Conservation (phyloP, 2,797 vertebrate genomes). For the Serranus cabrilla region DNA sequence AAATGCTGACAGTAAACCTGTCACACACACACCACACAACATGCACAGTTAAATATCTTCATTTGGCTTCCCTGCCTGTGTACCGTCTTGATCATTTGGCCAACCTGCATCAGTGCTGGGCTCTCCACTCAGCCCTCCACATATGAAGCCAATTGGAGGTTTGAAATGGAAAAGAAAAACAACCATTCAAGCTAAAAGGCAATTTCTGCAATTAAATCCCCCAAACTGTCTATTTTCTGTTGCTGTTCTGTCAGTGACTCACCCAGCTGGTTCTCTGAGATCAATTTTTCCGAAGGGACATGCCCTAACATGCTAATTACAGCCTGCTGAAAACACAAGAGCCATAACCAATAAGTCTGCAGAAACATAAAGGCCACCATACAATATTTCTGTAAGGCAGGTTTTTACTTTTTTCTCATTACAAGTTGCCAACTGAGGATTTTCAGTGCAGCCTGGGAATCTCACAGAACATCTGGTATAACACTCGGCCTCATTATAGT, state of each 20-base stretch:
- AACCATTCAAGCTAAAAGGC: conserved; percentile 7
- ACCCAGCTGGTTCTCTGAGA: conserved; percentile 10
- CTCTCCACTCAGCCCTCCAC: conserved; percentile 2
- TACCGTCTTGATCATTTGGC: conserved; percentile 20
- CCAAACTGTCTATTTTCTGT: conserved; percentile 1
- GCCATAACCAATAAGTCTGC: background rate
- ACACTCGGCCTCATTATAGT: conserved; percentile 26
- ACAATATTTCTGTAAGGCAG: background rate
- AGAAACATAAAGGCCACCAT: background rate
- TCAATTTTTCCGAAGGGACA: background rate
- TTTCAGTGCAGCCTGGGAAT: background rate
- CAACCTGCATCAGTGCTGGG: conserved; percentile 3
- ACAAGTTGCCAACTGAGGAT: too few species aligned
- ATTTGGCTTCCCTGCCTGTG: conserved; percentile 17
- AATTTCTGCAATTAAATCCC: conserved; percentile 3
- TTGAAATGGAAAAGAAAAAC: conserved; percentile 10
- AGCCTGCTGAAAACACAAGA: conserved; percentile 7
- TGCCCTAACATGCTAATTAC: conserved; percentile 5
- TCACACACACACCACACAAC: background rate
- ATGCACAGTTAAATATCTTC: conserved; percentile 15
- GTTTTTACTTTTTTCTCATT: background rate
- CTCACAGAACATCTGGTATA: background rate
- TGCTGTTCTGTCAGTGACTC: conserved; percentile 4
- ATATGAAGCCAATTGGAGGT: conserved; percentile 1
- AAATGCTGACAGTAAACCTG: conserved; percentile 16